Base-by-base conservation (phyloP, 1,140 invertebrate genomes). In the Pseudomyrmex concolor region DNA sequence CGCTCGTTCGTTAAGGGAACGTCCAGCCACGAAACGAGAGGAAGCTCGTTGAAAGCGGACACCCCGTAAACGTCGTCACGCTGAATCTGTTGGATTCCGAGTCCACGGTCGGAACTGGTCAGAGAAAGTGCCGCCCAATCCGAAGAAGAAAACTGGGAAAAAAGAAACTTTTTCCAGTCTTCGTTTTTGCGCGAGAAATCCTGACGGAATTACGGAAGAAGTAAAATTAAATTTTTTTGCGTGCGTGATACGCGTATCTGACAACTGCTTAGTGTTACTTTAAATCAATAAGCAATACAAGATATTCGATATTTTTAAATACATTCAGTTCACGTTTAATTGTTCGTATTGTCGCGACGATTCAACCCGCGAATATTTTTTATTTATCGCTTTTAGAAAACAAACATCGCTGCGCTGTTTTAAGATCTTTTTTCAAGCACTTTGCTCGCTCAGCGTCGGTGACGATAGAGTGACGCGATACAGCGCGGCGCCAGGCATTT, bases 11-110 rank as follows among this genome's bases (percentile, higher is more conserved):
- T 85, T 68, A 71, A 63, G 55, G 64, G 71, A 85, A 85, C 7
- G 63, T 85, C 51, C 64, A 83, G 62, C 17, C 60, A 66, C 80
- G 43, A 74, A 73, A 74, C 80, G 72, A 59, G 59, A 76, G 71
- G 50, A 71, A 77, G 70, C 81, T 83, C 80, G 80, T 81, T 84
- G 85, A 84, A 86, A 84, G 74, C 62, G 60, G 74, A 86, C 85
- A 86, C 85, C 63, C 55, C 13, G 66, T 81, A 84, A 84, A 48
- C 22, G 51, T 57, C 67, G 73, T 72, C 73, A 50, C 60, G 70
- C 57, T 48, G 57, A 84, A 78, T 86, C 60, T 72, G 55, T 72
- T 50, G 66, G 72, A 84, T 55, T 15, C 45, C 67, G 48, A 86
- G 45, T 55, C 19, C 45, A 48, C 19, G 60, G 72, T 83, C 81